Conservation (phyloP, 2,888 invertebrate genomes). For the Serripes groenlandicus region DNA sequence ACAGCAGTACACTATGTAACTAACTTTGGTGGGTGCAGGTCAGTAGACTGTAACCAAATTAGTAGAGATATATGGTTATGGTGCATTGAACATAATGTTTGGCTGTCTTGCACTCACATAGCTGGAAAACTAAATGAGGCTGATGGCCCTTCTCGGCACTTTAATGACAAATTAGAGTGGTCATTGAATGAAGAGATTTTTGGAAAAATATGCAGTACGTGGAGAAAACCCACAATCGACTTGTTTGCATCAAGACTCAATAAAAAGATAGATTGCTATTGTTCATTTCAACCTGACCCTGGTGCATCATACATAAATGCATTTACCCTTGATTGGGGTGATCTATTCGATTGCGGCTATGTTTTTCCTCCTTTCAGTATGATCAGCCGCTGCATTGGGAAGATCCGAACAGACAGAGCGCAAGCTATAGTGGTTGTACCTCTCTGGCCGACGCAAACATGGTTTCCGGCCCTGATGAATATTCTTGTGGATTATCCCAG, state of each 20-base stretch:
- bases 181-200: slow-evolving; percentile 36
- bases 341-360: slow-evolving; percentile 9
- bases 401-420: slow-evolving; percentile 26
- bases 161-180: slow-evolving; percentile 56
- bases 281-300: slow-evolving; percentile 46
- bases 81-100: slow-evolving; percentile 40
- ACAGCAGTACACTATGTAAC: slow-evolving; percentile 53
- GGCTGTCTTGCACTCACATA: slow-evolving; percentile 46
- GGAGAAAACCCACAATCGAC: slow-evolving; percentile 30
- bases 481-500: too few relatives aligned
- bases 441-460: slow-evolving; percentile 28
- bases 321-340: slow-evolving; percentile 42
- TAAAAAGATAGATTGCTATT: slow-evolving; percentile 22
- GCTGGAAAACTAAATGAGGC: slow-evolving; percentile 40
- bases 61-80: slow-evolving; percentile 36
- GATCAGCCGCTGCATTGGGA: slow-evolving; percentile 29
- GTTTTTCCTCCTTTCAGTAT: slow-evolving; percentile 47
- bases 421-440: slow-evolving; percentile 15
- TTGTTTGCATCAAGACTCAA: slow-evolving; percentile 52
- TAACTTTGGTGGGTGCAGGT: slow-evolving; percentile 46
- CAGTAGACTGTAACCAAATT: slow-evolving; percentile 40
- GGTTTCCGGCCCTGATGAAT: slow-evolving; percentile 21
- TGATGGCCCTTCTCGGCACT: slow-evolving; percentile 36
- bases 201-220: background rate
- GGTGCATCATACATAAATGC: slow-evolving; percentile 40